These are phyloP conservation scores for Gasterosteus aculeatus DNA, from an alignment of 2,113 vertebrate genomes.

Conservation along the genomic window DNA sequence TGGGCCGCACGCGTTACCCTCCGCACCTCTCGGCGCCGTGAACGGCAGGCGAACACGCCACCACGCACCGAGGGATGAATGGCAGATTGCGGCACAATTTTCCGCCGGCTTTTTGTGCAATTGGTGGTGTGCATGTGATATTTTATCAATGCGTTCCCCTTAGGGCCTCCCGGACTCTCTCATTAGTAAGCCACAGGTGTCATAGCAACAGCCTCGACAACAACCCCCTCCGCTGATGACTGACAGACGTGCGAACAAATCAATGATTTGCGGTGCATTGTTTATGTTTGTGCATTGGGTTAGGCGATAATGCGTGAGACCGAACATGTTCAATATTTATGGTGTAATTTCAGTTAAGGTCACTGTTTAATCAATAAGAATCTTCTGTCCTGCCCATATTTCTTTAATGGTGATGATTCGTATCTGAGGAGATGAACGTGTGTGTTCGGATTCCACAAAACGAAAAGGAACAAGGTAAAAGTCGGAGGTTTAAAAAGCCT, in stretches of 20 bases:
- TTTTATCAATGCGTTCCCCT: no score
- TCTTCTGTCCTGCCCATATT: neutral
- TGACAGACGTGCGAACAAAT: neutral
- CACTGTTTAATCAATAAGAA: neutral
- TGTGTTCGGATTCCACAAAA: constrained; percentile 12
- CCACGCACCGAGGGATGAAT: neutral
- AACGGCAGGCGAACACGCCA: neutral
- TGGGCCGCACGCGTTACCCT: neutral
- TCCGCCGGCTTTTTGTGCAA: neutral
- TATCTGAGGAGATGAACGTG: constrained; percentile 6
- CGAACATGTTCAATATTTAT: neutral
- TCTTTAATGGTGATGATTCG: neutral
- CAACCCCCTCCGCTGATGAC: neutral
- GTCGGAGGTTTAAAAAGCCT: constrained; percentile 26
- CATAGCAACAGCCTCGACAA: neutral
- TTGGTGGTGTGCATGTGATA: no score
- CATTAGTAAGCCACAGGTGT: neutral
- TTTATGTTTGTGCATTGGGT: neutral
- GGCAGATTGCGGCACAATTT: neutral
- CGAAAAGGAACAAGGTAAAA: constrained; percentile 19
- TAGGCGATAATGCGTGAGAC: neutral
- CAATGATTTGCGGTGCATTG: neutral
- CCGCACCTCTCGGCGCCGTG: neutral
- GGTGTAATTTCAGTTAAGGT: neutral
- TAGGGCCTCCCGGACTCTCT: no score